A percentile compares a stretch with the other conserved stretches of the same genome.
Evolutionary conservation across 2,888 invertebrate genomes (phyloP).

Genomic region (Hydroisotoma schaefferi): DNA sequence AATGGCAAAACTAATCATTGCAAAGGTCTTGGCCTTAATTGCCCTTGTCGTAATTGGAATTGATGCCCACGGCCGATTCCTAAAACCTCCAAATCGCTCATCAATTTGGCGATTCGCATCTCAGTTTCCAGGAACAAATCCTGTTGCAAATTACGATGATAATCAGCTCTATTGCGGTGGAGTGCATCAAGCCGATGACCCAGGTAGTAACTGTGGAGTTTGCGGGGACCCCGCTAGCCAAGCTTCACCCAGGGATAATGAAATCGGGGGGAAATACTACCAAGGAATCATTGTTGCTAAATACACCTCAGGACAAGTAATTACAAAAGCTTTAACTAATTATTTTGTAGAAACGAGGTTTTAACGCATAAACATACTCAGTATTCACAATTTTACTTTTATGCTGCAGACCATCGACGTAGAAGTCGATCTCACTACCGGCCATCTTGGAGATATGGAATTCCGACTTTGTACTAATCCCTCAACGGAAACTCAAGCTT

Average conservation of each 20-base stretch:
- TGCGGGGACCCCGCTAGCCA: conserved; percentile 17
- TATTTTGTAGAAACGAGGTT: too few species aligned
- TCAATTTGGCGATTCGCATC: conserved; percentile 31
- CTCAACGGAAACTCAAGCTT: conserved; percentile 20
- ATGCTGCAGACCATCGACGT: conserved; percentile 3
- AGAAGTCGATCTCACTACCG: conserved; percentile 4
- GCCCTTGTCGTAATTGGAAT: not conserved
- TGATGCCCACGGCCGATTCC: conserved; percentile 27
- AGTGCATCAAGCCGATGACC: conserved; percentile 27
- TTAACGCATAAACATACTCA: too few species aligned
- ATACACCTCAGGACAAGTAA: conserved; percentile 20
- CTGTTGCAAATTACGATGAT: conserved; percentile 31
- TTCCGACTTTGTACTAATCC: conserved; percentile 41
- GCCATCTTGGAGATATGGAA: conserved; percentile 8
- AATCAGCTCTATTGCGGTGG: conserved; percentile 30
- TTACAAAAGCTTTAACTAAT: not conserved
- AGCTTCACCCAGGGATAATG: conserved; percentile 16
- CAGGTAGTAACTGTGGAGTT: conserved; percentile 32
- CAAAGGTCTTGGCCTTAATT: not conserved
- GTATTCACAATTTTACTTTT: too few species aligned
- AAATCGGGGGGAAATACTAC: conserved; percentile 16
- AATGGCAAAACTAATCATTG: conserved; percentile 5
- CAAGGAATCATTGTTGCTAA: conserved; percentile 20
- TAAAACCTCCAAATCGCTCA: conserved; percentile 31
- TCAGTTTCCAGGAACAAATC: conserved; percentile 9